Base-by-base conservation (phyloP, 2,113 vertebrate species). In the Procapra przewalskii region DNA sequence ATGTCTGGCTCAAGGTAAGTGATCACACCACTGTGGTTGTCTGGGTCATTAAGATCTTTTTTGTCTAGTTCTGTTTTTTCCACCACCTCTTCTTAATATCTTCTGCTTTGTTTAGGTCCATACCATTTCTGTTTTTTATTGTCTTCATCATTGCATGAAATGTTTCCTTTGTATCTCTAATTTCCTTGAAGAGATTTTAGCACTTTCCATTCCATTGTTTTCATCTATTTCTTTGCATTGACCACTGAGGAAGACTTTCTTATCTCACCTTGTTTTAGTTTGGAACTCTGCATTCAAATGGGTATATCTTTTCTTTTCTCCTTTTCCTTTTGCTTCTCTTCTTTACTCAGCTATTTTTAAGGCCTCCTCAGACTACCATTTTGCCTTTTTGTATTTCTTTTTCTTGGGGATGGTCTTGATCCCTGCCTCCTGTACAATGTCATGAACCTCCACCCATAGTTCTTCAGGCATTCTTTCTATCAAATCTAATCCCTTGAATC, bases 381-480 rank as follows among this genome's bases (percentile, higher is more conserved):
- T 36, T 71, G 67, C n/a, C 67, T 40, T 40, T 71, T 12, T 23
- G n/a, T 40, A 40, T 71, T 12, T 71, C n/a, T 71, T 71, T 40
- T 71, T 71, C 19, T 40, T 71, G 67, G 19, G 9, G 3, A 12
- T 71, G 19, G n/a, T 71, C 67, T 23, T 71, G 19, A 71, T 23
- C 19, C 67, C 10, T 71, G n/a, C 3, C n/a, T 71, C 67, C 19
- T 71, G 10, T 23, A 71, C 10, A 71, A 1, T 71, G 67, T 71
- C 9, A 40, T 3, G 0, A 71, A 71, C n/a, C n/a, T 71, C 67
- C 0, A 0, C 23, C 19, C 67, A 40, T 21, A 71, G n/a, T 71
- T 71, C 67, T 71, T 40, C 17, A 40, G 67, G 19, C n/a, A 71
- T 12, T 36, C 67, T 36, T 33, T 67, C 17, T 71, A 71, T 71